Percentiles rank a stretch among this genome's conserved stretches.
phyloP scores from a whole-genome alignment of 2,113 vertebrate species.

The Clarias macrocephalus region DNA sequence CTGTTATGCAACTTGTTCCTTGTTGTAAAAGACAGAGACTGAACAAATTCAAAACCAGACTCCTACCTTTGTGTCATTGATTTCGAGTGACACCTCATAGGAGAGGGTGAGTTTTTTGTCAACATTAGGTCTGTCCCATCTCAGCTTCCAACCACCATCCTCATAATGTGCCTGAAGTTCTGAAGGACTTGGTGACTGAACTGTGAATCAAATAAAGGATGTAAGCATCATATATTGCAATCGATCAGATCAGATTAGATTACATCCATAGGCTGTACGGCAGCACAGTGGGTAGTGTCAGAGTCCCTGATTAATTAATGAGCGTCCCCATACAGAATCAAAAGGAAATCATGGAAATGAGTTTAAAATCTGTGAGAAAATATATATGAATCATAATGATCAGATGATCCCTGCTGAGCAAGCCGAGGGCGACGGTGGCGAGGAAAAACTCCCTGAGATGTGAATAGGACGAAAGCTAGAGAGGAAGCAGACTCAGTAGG shows the following conservation, averaged over 20 bases:
- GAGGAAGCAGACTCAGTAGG: no score
- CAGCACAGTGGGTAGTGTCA: background rate
- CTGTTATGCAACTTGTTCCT: no score
- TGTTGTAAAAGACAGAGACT: background rate
- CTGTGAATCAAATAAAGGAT: conserved; percentile 50
- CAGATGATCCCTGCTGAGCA: no score
- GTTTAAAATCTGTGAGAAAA: no score
- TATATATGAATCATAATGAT: no score
- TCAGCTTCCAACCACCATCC: conserved; percentile 50
- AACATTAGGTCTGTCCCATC: conserved; percentile 54
- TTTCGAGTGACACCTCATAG: conserved; percentile 55
- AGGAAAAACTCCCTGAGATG: no score
- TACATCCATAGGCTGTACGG: background rate
- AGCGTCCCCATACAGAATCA: no score
- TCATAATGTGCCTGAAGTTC: conserved; percentile 43
- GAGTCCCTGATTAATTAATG: background rate
- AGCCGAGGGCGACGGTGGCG: no score
- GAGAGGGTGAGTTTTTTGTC: accelerated
- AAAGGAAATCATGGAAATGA: no score
- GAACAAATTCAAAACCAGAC: background rate
- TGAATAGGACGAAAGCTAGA: no score
- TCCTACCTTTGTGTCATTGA: conserved; percentile 13
- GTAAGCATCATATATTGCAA: background rate
- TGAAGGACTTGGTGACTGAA: conserved; percentile 55
- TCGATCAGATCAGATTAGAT: background rate